Percentiles rank a stretch among this genome's conserved stretches.
Evolutionary conservation across 2,113 vertebrate genomes (phyloP).

Genomic region (Macrotis lagotis): DNA sequence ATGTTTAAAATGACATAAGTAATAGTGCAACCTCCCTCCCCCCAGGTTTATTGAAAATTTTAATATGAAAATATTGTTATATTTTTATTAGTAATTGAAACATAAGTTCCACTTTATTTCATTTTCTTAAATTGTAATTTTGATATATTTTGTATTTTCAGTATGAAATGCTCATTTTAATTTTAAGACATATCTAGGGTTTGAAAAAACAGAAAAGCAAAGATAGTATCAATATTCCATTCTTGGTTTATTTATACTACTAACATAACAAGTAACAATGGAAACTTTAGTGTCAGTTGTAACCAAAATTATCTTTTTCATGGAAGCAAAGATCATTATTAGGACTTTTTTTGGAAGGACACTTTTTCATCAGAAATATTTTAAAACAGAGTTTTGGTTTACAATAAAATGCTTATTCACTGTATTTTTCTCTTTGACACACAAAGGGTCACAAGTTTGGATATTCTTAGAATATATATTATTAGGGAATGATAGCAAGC

Average conservation of each 20-base stretch:
- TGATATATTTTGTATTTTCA: neutral
- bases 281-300: neutral
- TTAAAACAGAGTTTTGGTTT: neutral
- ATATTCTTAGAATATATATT: neutral
- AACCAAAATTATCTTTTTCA: neutral
- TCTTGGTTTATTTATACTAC: neutral
- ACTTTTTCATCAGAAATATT: neutral
- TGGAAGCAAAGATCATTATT: neutral
- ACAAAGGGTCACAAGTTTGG: neutral
- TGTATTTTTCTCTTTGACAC: neutral
- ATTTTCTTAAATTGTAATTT: neutral
- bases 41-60: neutral
- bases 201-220: neutral
- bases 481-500: neutral
- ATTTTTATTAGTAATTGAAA: neutral
- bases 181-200: neutral
- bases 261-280: neutral
- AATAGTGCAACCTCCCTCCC: neutral
- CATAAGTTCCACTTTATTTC: neutral
- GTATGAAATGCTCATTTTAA: neutral
- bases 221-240: neutral
- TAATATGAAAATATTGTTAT: no score
- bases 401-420: neutral
- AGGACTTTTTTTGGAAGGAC: neutral
- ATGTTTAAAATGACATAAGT: neutral